Evolutionary conservation across 2,113 vertebrate species (phyloP), one percentile per base, ranked within the genome.

Genomic region (Harpagus bidentatus): DNA sequence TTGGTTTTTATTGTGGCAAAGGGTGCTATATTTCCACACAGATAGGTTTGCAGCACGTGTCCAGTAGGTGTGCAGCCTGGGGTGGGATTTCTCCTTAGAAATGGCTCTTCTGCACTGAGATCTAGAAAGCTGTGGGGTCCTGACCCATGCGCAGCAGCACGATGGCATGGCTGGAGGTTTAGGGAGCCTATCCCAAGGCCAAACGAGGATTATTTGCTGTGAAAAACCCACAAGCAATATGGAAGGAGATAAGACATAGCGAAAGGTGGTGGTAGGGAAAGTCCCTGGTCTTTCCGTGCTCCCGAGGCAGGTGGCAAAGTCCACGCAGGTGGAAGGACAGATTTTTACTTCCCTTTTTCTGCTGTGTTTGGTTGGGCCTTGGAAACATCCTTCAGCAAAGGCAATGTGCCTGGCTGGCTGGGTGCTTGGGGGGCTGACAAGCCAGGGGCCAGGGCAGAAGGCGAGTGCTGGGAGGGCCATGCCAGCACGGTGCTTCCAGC

Each of bases 381-480:
- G 50, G 63, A 66, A 61, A 25, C 0, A 0, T 76, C 26, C 34
- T 63, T 50, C 0, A 9, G 38, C 70, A 31, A 67, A 52, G 56
- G 47, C 73, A 55, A 26, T 0, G 0, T 45, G 8, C 40, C 9
- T 0, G 4, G 42, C 36, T 83, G n/a, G 9, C 10, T 63, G 26
- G 21, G 3, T 42, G 52, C 63, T 50, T 0, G 2, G 11, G 15
- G 42, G n/a, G 17, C 29, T 56, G 34, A 16, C 8, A 40, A 45
- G n/a, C 40, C 52, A 36, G 67, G 7, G 23, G 16, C 22, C 19
- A 19, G 61, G 53, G 43, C 50, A 81, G 80, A 29, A 43, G 10
- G 53, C 2, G 25, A 36, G 50, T 25, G 31, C 20, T 0, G 1
- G 34, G 47, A 65, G 32, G 53, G 8, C 43, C 1, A 0, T 45